Percentiles rank a stretch among this genome's conserved stretches.
Conservation (phyloP, 1,140 invertebrate species). For the Anoplophora glabripennis region DNA sequence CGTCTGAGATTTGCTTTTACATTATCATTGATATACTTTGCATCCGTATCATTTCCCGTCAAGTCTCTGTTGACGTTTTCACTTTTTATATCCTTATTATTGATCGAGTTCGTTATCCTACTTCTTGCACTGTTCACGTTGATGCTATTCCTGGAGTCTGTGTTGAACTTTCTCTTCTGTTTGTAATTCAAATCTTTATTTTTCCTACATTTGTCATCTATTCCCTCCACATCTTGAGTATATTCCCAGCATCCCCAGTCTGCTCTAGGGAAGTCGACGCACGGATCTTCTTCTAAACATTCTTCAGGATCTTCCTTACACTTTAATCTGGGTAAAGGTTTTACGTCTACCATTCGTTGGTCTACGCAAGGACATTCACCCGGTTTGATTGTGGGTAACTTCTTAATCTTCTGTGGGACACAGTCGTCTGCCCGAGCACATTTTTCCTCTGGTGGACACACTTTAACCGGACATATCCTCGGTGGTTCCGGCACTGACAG, state of each 20-base stretch:
- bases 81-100: background rate
- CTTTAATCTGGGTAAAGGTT: conserved; percentile 15
- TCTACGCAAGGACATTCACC: conserved; percentile 22
- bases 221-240: background rate
- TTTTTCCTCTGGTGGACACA: conserved; percentile 11
- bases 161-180: background rate
- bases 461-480: conserved; percentile 12
- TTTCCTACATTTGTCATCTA: background rate
- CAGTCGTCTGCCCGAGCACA: conserved; percentile 20
- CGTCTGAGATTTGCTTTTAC: too few species aligned
- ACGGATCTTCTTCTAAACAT: conserved; percentile 21
- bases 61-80: background rate
- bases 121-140: too few species aligned
- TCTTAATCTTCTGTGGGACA: conserved; percentile 9
- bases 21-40: too few species aligned
- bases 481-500: conserved; percentile 12
- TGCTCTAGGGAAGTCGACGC: conserved; percentile 20
- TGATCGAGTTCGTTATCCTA: background rate
- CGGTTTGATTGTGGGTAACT: conserved; percentile 7
- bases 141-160: conserved; percentile 5
- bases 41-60: too few species aligned
- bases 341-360: conserved; percentile 18
- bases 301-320: conserved; percentile 23
- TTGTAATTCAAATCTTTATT: background rate
- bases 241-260: conserved; percentile 33